Base-by-base conservation (phyloP, 2,113 vertebrate genomes). In the Rallus limicola region DNA sequence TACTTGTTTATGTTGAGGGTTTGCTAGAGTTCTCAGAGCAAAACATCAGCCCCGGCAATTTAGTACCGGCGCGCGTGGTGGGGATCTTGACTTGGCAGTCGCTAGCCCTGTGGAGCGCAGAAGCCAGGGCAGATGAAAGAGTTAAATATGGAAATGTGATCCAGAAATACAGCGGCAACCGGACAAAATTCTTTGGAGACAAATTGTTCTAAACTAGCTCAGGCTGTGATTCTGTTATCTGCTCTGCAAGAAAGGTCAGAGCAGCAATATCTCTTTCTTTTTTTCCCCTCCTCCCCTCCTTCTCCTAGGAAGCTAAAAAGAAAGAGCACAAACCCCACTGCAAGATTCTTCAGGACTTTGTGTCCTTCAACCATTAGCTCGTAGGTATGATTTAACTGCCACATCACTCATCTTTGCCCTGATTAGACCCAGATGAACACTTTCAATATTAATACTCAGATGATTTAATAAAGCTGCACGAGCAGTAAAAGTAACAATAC, bases 371-470 rank as follows among this genome's bases (percentile, higher is more conserved):
- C 94, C 92, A 82, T 88, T 64, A 95, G 83, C 87, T 97, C 6
- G 16, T 89, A 94, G 94, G 95, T 94, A 71, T 83, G 91, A 38
- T 95, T 96, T 94, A 82, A 89, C 95, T 96, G 97, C 98, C 98
- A 98, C 98, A 98, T 98, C 97, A 98, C 94, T 98, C 97, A 97
- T 97, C 97, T 97, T 97, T 97, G 97, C 93, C 95, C 87, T 98
- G 97, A 98, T 98, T 97, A 97, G 97, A 98, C 97, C 95, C 98
- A 98, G 98, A 98, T 98, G 97, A 98, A 82, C 95, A 94, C 95
- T 96, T 96, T 97, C 95, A 94, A 95, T 97, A 98, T 95, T 96
- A 97, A 98, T 97, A 97, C 96, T 81, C 10, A 0, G 92, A 96
- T 97, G 97, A 98, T 98, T 97, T 98, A 97, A 98, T 97, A 97